Evolutionary conservation across 2,113 vertebrate genomes (phyloP).

Genomic region (Lucifuga dentata): DNA sequence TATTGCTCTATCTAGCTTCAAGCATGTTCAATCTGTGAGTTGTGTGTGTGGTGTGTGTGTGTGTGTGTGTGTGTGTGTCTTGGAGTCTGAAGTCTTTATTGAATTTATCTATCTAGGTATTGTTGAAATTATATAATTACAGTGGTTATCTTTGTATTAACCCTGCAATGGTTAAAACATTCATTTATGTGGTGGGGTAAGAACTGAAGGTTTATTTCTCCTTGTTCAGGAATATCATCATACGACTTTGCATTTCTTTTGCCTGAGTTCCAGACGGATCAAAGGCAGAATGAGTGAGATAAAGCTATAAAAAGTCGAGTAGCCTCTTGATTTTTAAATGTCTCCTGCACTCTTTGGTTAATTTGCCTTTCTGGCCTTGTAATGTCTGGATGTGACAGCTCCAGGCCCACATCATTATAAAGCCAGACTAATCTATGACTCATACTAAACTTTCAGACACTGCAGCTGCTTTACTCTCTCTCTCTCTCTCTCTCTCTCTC

Average conservation of each 20-base stretch:
- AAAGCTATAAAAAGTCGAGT: neutral
- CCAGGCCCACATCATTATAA: slow-evolving; percentile 41
- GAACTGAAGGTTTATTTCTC: no score
- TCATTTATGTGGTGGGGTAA: no score
- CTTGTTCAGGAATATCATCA: neutral
- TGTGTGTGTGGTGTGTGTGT: no score
- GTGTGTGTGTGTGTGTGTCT: no score
- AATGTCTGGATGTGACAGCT: slow-evolving; percentile 28
- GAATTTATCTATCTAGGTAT: no score
- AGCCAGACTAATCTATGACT: slow-evolving; percentile 43
- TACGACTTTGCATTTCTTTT: neutral
- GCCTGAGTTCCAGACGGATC: neutral
- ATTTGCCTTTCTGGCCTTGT: slow-evolving; percentile 3
- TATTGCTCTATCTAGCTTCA: no score
- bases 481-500: neutral
- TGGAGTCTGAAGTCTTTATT: no score
- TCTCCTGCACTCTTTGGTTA: neutral
- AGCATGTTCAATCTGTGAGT: no score
- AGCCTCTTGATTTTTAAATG: neutral
- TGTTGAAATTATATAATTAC: no score
- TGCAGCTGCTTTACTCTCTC: slow-evolving; percentile 23
- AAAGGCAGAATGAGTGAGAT: neutral
- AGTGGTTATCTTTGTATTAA: no score
- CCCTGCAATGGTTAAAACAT: no score
- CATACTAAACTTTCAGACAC: slow-evolving; percentile 25